A percentile compares a stretch with the other conserved stretches of the same genome.
These are phyloP conservation scores for Adelognathus sp. DNA, from an alignment of 2,888 invertebrate genomes.

Conservation along the genomic window DNA sequence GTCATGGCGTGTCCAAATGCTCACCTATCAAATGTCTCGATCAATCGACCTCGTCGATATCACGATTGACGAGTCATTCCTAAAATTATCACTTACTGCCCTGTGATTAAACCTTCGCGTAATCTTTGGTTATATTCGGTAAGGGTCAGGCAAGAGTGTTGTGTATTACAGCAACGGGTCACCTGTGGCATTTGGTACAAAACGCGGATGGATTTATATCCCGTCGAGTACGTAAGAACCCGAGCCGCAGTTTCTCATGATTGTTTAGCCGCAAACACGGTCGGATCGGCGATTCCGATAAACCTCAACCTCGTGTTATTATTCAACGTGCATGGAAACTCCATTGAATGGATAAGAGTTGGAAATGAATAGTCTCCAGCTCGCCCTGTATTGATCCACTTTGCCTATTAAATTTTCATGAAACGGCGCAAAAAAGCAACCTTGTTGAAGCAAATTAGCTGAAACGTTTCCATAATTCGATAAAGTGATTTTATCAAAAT, in stretches of 20 bases:
- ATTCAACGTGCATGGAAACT: neutral
- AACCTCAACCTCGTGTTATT: neutral
- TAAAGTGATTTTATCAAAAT: too few species aligned
- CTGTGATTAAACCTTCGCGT: too few species aligned
- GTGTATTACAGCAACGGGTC: too few species aligned
- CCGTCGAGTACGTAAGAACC: neutral
- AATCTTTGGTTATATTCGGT: neutral
- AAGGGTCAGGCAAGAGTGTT: neutral
- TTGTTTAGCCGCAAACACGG: slow-evolving; percentile 19
- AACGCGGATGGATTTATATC: neutral
- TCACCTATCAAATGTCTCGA: neutral
- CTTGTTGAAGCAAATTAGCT: too few species aligned
- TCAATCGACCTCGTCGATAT: neutral
- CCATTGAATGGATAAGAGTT: neutral
- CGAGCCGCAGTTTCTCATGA: slow-evolving; percentile 20
- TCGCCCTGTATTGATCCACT: too few species aligned
- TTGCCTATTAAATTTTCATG: too few species aligned
- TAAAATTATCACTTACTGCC: too few species aligned
- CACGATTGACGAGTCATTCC: neutral
- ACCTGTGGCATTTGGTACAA: neutral
- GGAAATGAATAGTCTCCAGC: too few species aligned
- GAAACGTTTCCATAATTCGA: too few species aligned
- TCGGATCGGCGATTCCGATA: slow-evolving; percentile 12
- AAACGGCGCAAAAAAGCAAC: neutral
- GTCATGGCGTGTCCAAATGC: too few species aligned